Evolutionary conservation across 1,140 invertebrate species (phyloP).

Genomic region (Drosophila obscura): DNA sequence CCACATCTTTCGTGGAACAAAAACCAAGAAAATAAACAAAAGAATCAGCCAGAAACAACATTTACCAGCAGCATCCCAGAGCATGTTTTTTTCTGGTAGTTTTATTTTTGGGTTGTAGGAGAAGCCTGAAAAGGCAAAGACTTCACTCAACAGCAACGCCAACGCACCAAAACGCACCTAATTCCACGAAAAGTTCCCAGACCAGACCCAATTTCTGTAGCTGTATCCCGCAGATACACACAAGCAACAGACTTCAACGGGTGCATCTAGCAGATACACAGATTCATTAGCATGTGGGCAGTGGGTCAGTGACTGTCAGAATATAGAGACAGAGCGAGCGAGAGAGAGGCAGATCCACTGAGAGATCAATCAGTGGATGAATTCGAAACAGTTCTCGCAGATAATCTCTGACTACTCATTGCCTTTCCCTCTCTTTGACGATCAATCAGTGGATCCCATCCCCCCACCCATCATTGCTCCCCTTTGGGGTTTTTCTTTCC

Average conservation of each 20-base stretch:
- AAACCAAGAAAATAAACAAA: constrained; percentile 68
- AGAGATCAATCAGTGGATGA: constrained; percentile 38
- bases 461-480: constrained; percentile 13
- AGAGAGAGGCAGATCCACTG: neutral
- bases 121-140: constrained; percentile 58
- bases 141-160: constrained; percentile 76
- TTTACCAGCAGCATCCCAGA: constrained; percentile 23
- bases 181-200: too few relatives aligned
- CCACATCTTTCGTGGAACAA: constrained; percentile 60
- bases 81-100: constrained; percentile 52
- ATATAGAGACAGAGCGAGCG: too few relatives aligned
- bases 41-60: constrained; percentile 55
- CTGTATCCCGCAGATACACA: constrained; percentile 8
- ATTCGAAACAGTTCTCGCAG: constrained; percentile 1
- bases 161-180: constrained; percentile 50
- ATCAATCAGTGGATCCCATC: constrained; percentile 40
- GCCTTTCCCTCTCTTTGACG: constrained; percentile 6
- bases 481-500: constrained; percentile 23
- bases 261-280: constrained; percentile 38
- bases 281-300: constrained; percentile 72
- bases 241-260: constrained; percentile 12
- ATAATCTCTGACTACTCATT: constrained; percentile 21
- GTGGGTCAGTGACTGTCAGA: constrained; percentile 61
- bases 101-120: constrained; percentile 68
- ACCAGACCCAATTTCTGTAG: constrained; percentile 29